Evolutionary conservation across 2,888 invertebrate species (phyloP).

Genomic region (Brachylomia viminalis): DNA sequence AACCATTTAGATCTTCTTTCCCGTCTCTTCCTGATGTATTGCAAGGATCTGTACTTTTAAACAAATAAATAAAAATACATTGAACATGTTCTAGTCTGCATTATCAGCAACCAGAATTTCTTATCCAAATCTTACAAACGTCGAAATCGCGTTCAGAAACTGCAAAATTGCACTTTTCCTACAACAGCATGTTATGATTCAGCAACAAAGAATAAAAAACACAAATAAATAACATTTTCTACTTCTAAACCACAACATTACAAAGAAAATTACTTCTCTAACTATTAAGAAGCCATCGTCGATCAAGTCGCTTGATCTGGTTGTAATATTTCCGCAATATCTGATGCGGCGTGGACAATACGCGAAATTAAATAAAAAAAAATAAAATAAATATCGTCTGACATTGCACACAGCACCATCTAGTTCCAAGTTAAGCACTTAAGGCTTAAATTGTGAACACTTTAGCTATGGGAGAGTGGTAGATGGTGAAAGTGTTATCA

Average conservation of each 20-base stretch:
- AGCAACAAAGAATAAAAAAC: background rate
- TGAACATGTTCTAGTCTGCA: too few relatives aligned
- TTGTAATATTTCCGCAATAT: conserved; percentile 42
- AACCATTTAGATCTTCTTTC: too few relatives aligned
- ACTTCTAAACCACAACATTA: conserved; percentile 21
- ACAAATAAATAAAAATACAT: too few relatives aligned
- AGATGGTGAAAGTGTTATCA: conserved; percentile 55
- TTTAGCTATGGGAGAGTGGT: conserved; percentile 59
- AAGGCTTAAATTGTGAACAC: too few relatives aligned
- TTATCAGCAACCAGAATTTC: background rate
- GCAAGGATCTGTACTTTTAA: too few relatives aligned
- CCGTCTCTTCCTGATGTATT: too few relatives aligned
- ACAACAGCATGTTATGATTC: background rate
- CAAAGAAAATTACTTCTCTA: conserved; percentile 24
- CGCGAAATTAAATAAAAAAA: too few relatives aligned
- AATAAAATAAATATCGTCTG: too few relatives aligned
- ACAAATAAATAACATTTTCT: conserved; percentile 31
- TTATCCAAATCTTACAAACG: background rate
- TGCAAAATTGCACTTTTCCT: background rate
- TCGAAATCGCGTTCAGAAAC: background rate
- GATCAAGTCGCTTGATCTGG: conserved; percentile 36
- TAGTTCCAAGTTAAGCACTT: too few relatives aligned
- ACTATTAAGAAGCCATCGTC: conserved; percentile 27
- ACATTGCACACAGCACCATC: too few relatives aligned
- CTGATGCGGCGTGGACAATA: conserved; percentile 59